Evolutionary conservation across 2,113 vertebrate species (phyloP).

Genomic region (Steatornis caripensis): DNA sequence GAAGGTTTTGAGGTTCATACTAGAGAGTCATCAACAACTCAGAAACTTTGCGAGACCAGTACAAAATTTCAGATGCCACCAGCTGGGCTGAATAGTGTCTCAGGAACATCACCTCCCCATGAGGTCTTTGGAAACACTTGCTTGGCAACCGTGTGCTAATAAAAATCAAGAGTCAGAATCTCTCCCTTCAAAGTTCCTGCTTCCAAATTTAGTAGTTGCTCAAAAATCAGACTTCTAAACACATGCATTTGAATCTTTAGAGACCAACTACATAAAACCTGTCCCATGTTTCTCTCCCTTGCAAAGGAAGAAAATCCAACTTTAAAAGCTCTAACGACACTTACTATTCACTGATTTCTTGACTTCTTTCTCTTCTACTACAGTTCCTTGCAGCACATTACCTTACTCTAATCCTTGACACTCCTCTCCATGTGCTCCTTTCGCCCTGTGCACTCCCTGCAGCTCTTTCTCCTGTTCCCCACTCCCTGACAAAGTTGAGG

Average conservation of each 20-base stretch:
- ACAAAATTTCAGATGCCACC: background rate
- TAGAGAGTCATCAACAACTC: background rate
- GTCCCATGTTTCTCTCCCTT: background rate
- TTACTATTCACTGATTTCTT: background rate
- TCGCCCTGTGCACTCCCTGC: accelerated
- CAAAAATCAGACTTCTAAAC: background rate
- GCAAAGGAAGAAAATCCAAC: background rate
- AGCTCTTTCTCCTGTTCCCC: background rate
- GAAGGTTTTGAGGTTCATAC: background rate
- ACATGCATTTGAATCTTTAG: background rate
- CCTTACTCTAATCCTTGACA: accelerated
- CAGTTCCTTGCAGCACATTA: background rate
- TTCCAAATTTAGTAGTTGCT: background rate
- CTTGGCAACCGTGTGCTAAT: accelerated
- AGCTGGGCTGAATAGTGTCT: background rate
- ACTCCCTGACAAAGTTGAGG: background rate
- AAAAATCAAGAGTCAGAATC: background rate
- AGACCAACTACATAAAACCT: background rate
- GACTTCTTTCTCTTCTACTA: background rate
- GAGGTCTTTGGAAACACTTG: background rate
- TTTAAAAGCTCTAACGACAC: background rate
- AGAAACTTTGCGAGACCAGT: background rate
- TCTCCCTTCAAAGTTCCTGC: background rate
- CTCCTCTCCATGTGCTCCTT: background rate
- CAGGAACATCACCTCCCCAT: background rate